Conservation (phyloP, 1,140 invertebrate genomes). For the Rhopalosiphum maidis region DNA sequence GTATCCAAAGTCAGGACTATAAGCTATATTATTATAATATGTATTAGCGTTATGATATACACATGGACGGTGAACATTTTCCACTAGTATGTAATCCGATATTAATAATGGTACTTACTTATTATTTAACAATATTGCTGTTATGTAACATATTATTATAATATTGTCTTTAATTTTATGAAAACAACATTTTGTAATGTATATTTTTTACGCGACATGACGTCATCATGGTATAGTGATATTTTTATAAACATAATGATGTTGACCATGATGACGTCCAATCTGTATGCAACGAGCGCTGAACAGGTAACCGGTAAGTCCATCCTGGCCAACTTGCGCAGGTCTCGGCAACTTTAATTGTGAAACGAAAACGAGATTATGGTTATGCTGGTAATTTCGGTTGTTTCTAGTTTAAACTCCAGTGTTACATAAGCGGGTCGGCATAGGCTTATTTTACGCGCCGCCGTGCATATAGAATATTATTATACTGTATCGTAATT, state of each 20-base stretch:
- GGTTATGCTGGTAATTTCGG: background rate
- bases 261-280: background rate
- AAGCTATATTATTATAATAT: background rate
- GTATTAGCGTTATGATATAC: background rate
- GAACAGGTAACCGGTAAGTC: background rate
- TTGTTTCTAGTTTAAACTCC: background rate
- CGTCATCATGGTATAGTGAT: background rate
- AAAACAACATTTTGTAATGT: background rate
- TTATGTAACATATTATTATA: background rate
- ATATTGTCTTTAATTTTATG: background rate
- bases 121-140: background rate
- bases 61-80: background rate
- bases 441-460: background rate
- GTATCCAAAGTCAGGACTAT: background rate
- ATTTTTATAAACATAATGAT: background rate
- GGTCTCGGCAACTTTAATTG: background rate
- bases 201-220: background rate
- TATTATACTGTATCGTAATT: background rate
- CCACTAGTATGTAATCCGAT: background rate
- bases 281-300: background rate
- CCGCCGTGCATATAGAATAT: background rate
- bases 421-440: background rate
- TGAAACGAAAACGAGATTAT: background rate
- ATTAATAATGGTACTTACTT: background rate
- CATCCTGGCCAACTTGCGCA: background rate